These are phyloP conservation scores for Agriopis marginaria DNA, from an alignment of 2,888 invertebrate species.

Conservation along the genomic window DNA sequence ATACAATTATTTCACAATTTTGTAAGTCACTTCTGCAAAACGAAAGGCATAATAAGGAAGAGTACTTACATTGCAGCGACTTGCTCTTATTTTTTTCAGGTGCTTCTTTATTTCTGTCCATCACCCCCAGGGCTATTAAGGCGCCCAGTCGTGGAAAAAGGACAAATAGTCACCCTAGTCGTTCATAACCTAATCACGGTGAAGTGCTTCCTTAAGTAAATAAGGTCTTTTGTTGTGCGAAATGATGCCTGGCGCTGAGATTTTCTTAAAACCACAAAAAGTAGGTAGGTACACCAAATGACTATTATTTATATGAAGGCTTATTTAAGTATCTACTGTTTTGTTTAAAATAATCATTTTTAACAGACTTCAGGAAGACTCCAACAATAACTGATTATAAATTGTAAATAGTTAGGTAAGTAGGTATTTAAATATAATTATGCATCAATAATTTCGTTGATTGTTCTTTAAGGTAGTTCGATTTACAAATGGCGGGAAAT, in stretches of 20 bases:
- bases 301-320: slow-evolving; percentile 28
- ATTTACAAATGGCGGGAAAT: no score
- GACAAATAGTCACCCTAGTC: slow-evolving; percentile 30
- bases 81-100: slow-evolving; percentile 12
- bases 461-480: no score
- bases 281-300: slow-evolving; percentile 35
- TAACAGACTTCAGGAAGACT: no score
- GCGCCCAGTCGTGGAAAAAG: slow-evolving; percentile 14
- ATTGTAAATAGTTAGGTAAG: no score
- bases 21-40: not conserved
- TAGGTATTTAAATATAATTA: no score
- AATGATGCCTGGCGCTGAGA: slow-evolving; percentile 58
- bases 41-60: slow-evolving; percentile 1
- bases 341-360: not conserved
- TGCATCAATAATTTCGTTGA: no score
- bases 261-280: slow-evolving; percentile 49
- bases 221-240: slow-evolving; percentile 67
- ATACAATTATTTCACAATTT: not conserved
- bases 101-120: slow-evolving; percentile 5
- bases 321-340: not conserved
- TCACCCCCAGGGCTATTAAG: slow-evolving; percentile 11
- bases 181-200: slow-evolving; percentile 69
- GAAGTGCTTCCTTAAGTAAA: slow-evolving; percentile 72
- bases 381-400: no score
- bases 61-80: not conserved